Evolutionary conservation across 2,888 invertebrate species (phyloP).

Genomic region (Melinaea marsaeus): DNA sequence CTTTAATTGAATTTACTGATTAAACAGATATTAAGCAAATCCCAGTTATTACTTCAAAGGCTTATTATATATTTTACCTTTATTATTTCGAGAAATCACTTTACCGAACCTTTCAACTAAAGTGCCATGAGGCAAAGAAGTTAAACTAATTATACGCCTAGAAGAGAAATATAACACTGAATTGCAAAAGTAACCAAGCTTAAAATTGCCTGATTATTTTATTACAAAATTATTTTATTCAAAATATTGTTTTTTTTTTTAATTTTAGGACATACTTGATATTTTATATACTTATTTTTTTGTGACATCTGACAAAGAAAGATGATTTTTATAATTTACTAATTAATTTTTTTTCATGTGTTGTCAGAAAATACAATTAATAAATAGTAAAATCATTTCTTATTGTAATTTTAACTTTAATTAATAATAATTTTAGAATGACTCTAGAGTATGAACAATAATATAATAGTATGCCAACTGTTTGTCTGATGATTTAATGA

Average conservation of each 20-base stretch:
- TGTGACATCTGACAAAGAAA: too few relatives aligned
- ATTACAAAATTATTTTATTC: constrained; percentile 16
- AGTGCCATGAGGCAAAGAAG: constrained; percentile 49
- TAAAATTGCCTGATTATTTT: constrained; percentile 30
- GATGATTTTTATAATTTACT: too few relatives aligned
- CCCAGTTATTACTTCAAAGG: constrained; percentile 30
- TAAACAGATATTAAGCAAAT: not conserved
- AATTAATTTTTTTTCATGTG: too few relatives aligned
- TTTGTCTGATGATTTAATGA: too few relatives aligned
- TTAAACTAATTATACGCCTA: constrained; percentile 54
- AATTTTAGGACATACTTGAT: not conserved
- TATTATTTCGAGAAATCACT: constrained; percentile 51
- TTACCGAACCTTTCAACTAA: constrained; percentile 57
- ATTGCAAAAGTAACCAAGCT: constrained; percentile 34
- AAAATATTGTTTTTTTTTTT: constrained; percentile 17
- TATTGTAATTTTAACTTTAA: too few relatives aligned
- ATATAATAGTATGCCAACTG: too few relatives aligned
- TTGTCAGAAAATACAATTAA: too few relatives aligned
- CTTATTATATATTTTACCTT: constrained; percentile 34
- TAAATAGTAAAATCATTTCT: too few relatives aligned
- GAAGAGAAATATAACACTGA: constrained; percentile 36
- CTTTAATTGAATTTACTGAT: not conserved
- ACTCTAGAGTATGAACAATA: too few relatives aligned
- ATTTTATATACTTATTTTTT: too few relatives aligned
- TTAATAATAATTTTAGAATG: too few relatives aligned